Percentiles rank a stretch among this genome's conserved stretches.
These are phyloP conservation scores for chimpanzee (Pan troglodytes) DNA, from an alignment of 2,113 vertebrate genomes.

Conservation along the genomic window NHGRI_mPanTro3-v2.1_pri NC_072414.2:89931001-89931500, in stretches of 20 bases:
- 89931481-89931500: background rate
- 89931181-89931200: background rate
- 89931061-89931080: conserved; percentile 53
- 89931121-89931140: conserved; percentile 62
- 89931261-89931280: background rate
- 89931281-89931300: background rate
- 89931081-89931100: conserved; percentile 61
- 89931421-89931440: conserved; percentile 16
- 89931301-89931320: background rate
- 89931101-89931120: conserved; percentile 43
- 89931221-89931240: background rate
- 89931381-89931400: background rate
- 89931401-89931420: background rate
- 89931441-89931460: background rate
- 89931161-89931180: conserved; percentile 69
- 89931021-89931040: background rate
- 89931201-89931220: background rate
- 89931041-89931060: conserved; percentile 63
- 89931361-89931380: background rate
- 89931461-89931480: background rate
- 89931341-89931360: background rate
- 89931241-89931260: background rate
- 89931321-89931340: background rate
- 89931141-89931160: conserved; percentile 58
- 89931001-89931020: conserved; percentile 38